Evolutionary conservation across 2,113 vertebrate genomes (phyloP), one percentile per base, ranked within the genome.

Genomic region (Callithrix jacchus): DNA sequence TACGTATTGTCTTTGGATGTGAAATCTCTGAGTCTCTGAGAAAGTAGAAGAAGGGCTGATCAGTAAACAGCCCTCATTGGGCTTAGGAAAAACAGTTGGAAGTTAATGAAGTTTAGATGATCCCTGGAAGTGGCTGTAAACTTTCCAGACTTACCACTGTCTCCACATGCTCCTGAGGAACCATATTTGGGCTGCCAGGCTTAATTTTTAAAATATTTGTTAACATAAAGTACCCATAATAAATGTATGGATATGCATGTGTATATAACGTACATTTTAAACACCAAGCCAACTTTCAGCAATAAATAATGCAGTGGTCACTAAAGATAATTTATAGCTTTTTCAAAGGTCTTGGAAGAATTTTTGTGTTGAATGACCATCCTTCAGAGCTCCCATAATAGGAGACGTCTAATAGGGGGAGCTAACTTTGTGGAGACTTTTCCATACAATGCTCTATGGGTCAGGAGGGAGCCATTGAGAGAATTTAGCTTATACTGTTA

Each of bases 151-250:
- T 96, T 25, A 7, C 0, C 16, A 6, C 3, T 32, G 32, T 70
- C 27, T 27, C 23, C 32, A 47, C 5, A 74, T 91, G 84, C 32
- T 91, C 68, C 73, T 66, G 52, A 93, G 58, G 25, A 86, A 47
- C 71, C 25, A 20, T 61, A 27, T 84, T n/a, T 52, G 85, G 77
- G 14, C 30, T 70, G 25, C 32, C 37, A 56, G 35, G n/a, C 11
- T 80, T 71, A 71, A 40, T 68, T 87, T 91, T 93, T 86, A 47
- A 93, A 79, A 17, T 89, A 54, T 93, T 32, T 85, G 5, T 73
- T 14, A 8, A 66, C 3, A 35, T 64, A 89, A 80, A 74, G 12
- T 52, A 61, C 52, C 21, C 2, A 54, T 84, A 52, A 66, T 88
- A 0, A 82, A 8, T 70, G 1, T 47, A 5, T 47, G 5, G 79